phyloP scores from a whole-genome alignment of 2,888 invertebrate genomes.

The Diloba caeruleocephala region DNA sequence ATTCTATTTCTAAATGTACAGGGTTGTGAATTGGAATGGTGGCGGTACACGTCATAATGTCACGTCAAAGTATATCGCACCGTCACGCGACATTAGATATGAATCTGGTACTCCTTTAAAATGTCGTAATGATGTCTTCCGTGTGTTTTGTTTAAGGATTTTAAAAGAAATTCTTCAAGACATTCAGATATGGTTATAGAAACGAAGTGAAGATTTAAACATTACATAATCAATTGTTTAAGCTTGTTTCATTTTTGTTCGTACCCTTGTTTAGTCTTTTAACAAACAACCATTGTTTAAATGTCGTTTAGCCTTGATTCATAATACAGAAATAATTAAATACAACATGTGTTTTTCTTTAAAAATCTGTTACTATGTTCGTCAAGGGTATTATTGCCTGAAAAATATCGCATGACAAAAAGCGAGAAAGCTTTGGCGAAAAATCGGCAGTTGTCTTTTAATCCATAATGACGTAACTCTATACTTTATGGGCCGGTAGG shows the following conservation, averaged over 20 bases:
- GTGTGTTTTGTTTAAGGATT: constrained; percentile 51
- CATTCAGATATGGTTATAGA: constrained; percentile 21
- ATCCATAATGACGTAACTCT: constrained; percentile 83
- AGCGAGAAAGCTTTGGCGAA: constrained; percentile 34
- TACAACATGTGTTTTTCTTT: constrained; percentile 20
- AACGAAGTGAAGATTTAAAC: constrained; percentile 19
- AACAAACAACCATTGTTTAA: constrained; percentile 39
- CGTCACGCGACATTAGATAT: constrained; percentile 84
- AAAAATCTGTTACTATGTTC: constrained; percentile 22
- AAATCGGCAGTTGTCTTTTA: constrained; percentile 63
- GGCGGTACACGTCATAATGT: constrained; percentile 22
- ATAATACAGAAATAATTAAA: constrained; percentile 22
- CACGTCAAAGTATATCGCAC: constrained; percentile 71
- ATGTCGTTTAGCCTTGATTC: constrained; percentile 2
- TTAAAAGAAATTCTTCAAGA: constrained; percentile 36
- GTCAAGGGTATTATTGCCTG: constrained; percentile 45
- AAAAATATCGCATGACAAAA: constrained; percentile 55
- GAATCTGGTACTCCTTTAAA: constrained; percentile 84
- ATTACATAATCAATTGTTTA: constrained; percentile 8
- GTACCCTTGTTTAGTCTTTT: constrained; percentile 18
- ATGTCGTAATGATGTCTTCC: constrained; percentile 76
- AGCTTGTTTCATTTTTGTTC: constrained; percentile 1
- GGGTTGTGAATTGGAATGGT: constrained; percentile 18
- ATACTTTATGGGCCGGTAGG: constrained; percentile 81
- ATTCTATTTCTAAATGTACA: constrained; percentile 35